Conservation (phyloP, 2,797 vertebrate species). For the Stomatorhinus walkeri region DNA sequence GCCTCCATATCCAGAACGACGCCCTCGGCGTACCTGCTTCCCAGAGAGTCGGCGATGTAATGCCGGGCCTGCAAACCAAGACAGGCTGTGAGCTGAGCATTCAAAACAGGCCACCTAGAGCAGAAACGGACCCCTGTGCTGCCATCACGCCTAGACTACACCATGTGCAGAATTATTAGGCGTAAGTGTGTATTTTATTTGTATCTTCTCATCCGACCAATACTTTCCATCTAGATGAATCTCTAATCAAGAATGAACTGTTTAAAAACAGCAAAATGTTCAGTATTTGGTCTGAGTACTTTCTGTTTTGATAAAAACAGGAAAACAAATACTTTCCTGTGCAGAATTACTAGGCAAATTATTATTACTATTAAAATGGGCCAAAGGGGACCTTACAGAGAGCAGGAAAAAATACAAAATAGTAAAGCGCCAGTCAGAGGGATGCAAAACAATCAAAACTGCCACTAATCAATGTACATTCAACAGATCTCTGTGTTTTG, state of each 20-base stretch:
- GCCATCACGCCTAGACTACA: not conserved
- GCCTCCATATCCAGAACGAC: slow-evolving; percentile 69
- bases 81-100: not conserved
- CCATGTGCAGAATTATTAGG: not conserved
- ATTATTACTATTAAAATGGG: not conserved
- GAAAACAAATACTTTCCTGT: not conserved
- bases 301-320: not conserved
- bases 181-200: not conserved
- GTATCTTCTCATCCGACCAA: not conserved
- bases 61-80: slow-evolving; percentile 55
- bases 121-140: not conserved
- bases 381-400: not conserved
- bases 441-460: not conserved
- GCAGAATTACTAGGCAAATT: not conserved
- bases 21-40: slow-evolving; percentile 62
- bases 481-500: not conserved
- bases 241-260: not conserved
- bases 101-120: not conserved
- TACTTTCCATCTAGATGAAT: not conserved
- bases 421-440: not conserved
- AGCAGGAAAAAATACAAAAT: no score
- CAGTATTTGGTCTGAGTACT: not conserved
- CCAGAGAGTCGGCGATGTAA: slow-evolving; percentile 71
- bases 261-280: not conserved
- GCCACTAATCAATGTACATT: not conserved